A percentile compares a stretch with the other conserved stretches of the same genome.
Conservation (phyloP, 2,797 vertebrate genomes). For the Hozukius guyotensis region DNA sequence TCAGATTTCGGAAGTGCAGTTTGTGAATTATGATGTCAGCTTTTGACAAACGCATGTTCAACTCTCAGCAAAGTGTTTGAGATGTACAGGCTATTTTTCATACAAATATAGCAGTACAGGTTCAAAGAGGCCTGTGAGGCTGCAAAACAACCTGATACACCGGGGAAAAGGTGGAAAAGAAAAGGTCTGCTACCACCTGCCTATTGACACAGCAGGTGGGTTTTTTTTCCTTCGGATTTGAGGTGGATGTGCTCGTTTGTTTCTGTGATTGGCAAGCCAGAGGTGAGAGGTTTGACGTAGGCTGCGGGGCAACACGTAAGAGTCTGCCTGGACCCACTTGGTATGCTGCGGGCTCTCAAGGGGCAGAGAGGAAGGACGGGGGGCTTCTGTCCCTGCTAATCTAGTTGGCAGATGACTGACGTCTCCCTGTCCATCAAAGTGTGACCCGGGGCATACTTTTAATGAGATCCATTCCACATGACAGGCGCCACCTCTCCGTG, state of each 20-base stretch:
- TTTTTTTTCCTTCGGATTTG: slow-evolving; percentile 13
- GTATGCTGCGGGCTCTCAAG: slow-evolving; percentile 70
- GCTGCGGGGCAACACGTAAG: slow-evolving; percentile 45
- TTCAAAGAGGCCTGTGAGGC: slow-evolving; percentile 23
- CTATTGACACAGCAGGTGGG: slow-evolving; percentile 60
- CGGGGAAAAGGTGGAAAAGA: slow-evolving; percentile 15
- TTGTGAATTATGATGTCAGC: background rate
- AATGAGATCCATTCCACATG: slow-evolving; percentile 85
- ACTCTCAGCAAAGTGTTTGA: slow-evolving; percentile 1
- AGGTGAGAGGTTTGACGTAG: slow-evolving; percentile 59
- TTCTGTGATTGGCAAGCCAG: slow-evolving; percentile 61
- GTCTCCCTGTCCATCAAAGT: slow-evolving; percentile 83
- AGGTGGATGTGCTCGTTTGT: slow-evolving; percentile 45
- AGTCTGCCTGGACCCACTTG: slow-evolving; percentile 57
- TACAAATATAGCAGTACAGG: background rate
- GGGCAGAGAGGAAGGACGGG: slow-evolving; percentile 58
- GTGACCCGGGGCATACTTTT: slow-evolving; percentile 84
- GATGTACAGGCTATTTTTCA: slow-evolving; percentile 13
- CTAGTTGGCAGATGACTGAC: slow-evolving; percentile 81
- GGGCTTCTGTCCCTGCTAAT: slow-evolving; percentile 71
- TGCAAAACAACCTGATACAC: slow-evolving; percentile 17
- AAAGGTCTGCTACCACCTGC: slow-evolving; percentile 47
- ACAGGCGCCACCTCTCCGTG: slow-evolving; percentile 77
- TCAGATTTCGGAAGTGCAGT: background rate
- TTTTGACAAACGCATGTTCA: background rate